These are phyloP conservation scores for Drosophila persimilis DNA, from an alignment of 1,140 invertebrate genomes.

Conservation along the genomic window DNA sequence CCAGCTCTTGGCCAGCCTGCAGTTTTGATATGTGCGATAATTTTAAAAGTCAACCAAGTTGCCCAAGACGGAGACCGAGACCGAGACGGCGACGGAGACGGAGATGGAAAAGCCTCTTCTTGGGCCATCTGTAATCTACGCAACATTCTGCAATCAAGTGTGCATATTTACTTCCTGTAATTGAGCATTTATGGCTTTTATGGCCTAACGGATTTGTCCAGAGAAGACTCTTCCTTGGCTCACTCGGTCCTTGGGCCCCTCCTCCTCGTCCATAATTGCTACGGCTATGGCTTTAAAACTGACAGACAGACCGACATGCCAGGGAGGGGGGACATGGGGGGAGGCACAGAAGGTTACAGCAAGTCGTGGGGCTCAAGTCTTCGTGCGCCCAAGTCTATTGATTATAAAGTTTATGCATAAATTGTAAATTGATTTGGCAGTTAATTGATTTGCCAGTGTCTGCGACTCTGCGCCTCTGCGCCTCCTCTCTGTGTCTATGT, in stretches of 20 bases:
- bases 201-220: conserved; percentile 75
- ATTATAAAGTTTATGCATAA: conserved; percentile 81
- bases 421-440: conserved; percentile 78
- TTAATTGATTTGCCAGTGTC: conserved; percentile 72
- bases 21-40: conserved; percentile 66
- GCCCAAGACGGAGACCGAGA: conserved; percentile 17
- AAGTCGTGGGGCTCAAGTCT: conserved; percentile 5
- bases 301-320: conserved; percentile 1
- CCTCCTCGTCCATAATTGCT: conserved; percentile 62
- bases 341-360: neutral
- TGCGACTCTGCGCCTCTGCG: neutral
- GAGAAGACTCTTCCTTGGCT: neutral
- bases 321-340: neutral
- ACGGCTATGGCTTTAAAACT: conserved; percentile 67
- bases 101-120: conserved; percentile 1
- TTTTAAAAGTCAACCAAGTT: conserved; percentile 72
- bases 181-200: conserved; percentile 81
- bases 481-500: no score
- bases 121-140: conserved; percentile 57
- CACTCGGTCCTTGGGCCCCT: conserved; percentile 1
- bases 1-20: conserved; percentile 36
- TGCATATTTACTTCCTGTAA: conserved; percentile 81
- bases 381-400: conserved; percentile 63
- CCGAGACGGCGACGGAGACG: conserved; percentile 11
- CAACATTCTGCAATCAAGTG: conserved; percentile 79